Evolutionary conservation across 2,888 invertebrate species (phyloP), one percentile per base, ranked within the genome.

Genomic region (Caenorhabditis drosophilae): DNA sequence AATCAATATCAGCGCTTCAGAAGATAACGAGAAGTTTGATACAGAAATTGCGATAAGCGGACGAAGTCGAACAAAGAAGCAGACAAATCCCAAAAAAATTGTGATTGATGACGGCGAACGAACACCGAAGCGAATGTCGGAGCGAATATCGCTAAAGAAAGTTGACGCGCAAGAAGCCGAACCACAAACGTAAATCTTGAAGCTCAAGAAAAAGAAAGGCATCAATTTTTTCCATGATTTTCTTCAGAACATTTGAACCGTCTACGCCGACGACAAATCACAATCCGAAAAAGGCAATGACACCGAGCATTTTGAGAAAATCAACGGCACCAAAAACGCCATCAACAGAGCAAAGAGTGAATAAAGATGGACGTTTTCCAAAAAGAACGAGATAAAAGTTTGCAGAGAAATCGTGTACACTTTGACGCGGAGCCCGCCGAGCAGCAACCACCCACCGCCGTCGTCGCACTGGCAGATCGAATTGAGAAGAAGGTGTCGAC

Each of bases 331-430:
- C 2, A 20, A 0, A 35, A 35, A 22, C 61, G 11, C 61, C 61
- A 31, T 11, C 31, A 27, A 62, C 51, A 1, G 61, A 62, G 12
- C 46, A 27, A 44, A 62, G 53, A 49, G 52, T 58, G 31, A 31
- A 12, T 12, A 9, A 12, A 31, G n/a, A n/a, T n/a, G n/a, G n/a
- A n/a, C n/a, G n/a, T n/a, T n/a, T n/a, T n/a, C n/a, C n/a, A n/a
- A n/a, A n/a, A n/a, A n/a, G n/a, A n/a, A 41, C 9, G 22, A n/a
- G 20, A 35, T 36, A 9, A 2, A 31, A 6, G 16, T 22, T 46
- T 50, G 12, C 38, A 60, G 54, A 62, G 27, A 40, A 62, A 62
- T 40, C 62, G 62, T 11, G 62, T 62, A 6, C 62, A 62, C 18
- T 62, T 62, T 16, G 45, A 23, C 12, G 62, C 44, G 7, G 62